Evolutionary conservation across 1,140 invertebrate genomes (phyloP), one percentile per base, ranked within the genome.

Genomic region (Adelges cooleyi): DNA sequence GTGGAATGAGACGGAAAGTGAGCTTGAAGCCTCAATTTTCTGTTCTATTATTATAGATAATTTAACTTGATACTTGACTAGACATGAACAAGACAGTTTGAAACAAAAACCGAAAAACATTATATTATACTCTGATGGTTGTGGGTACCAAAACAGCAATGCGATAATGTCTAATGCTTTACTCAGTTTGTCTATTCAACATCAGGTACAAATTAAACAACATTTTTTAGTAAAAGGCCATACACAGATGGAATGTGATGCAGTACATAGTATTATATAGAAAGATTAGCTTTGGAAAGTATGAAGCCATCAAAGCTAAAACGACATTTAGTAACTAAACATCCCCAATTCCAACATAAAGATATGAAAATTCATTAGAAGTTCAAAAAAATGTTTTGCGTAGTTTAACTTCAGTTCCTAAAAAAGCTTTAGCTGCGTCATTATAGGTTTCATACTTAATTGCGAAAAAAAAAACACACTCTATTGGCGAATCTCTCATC

Each of bases 221-320:
- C 75, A 75, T 53, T 75, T 66, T 68, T 69, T 77, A 9, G n/a
- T n/a, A n/a, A n/a, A 71, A 59, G 73, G 74, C 13, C 74, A 76
- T 65, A 74, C 73, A 9, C 71, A 75, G 67, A 75, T 75, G 74
- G 73, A 76, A 62, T 68, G 65, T 33, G 72, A 72, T 59, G 56
- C 65, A 22, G 66, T 72, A 8, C 71, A 72, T 62, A 53, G 65
- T 10, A n/a, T 46, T 46, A 18, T 46, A 18, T 46, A 46, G 44
- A 46, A 46, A 46, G 44, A 46, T 46, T 46, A 46, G 44, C 10
- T 48, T 48, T 20, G 22, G 44, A 48, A 48, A 48, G 44, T 48
- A 48, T 48, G 44, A 48, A 48, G 44, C 44, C 44, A 48, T 48
- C 18, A 11, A 48, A 48, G 10, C 23, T 50, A 13, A 50, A 50